phyloP scores from a whole-genome alignment of 2,888 invertebrate genomes.

The Microplitis deprimator region DNA sequence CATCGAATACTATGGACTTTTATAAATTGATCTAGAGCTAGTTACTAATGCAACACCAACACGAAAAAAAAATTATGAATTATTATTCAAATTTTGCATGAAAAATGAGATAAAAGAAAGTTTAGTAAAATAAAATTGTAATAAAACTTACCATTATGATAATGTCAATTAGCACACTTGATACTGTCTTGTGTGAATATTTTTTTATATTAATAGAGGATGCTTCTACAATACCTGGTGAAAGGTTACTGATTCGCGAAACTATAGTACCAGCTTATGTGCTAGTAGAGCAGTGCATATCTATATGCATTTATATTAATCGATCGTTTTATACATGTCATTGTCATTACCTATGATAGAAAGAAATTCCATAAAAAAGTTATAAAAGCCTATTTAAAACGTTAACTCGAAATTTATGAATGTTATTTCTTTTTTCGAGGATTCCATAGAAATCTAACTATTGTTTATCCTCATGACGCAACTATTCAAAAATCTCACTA shows the following conservation, averaged over 20 bases:
- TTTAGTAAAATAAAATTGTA: not conserved
- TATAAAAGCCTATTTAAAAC: not conserved
- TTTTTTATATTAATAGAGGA: slow-evolving; percentile 27
- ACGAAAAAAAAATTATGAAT: not conserved
- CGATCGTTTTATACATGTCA: slow-evolving; percentile 13
- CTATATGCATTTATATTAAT: slow-evolving; percentile 12
- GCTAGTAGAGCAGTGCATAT: slow-evolving; percentile 12
- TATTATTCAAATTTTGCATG: not conserved
- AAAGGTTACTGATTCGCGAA: slow-evolving; percentile 3
- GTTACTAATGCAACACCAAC: not conserved
- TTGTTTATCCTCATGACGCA: no score
- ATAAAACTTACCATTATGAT: slow-evolving; percentile 21
- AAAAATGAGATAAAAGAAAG: not conserved
- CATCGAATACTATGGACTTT: not conserved
- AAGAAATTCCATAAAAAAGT: not conserved
- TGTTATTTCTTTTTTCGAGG: no score
- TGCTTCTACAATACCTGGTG: slow-evolving; percentile 25
- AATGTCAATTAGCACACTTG: not conserved
- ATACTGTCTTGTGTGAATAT: not conserved
- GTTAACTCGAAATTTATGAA: no score
- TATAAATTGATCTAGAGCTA: not conserved
- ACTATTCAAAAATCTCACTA: no score
- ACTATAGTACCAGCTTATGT: slow-evolving; percentile 25
- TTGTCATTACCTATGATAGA: not conserved
- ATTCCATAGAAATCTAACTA: no score